Conservation (phyloP, 2,888 invertebrate species). For the Hypomecis punctinalis region DNA sequence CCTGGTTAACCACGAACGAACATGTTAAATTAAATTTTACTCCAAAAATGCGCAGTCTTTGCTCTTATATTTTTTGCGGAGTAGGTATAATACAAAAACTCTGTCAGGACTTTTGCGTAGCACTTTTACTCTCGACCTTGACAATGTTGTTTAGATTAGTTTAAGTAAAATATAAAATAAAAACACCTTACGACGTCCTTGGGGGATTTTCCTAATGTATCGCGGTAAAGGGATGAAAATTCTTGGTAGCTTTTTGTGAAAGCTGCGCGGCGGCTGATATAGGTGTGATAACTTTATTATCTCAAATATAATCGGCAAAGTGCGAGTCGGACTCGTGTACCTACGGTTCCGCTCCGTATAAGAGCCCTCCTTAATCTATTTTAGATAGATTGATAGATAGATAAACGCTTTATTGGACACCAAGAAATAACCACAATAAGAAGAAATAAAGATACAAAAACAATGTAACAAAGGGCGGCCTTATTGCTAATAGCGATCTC, state of each 20-base stretch:
- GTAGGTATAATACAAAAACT: background rate
- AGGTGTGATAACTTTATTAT: background rate
- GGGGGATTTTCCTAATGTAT: slow-evolving; percentile 8
- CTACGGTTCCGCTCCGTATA: too few relatives aligned
- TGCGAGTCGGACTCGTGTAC: too few relatives aligned
- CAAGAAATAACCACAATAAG: too few relatives aligned
- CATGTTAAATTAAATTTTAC: slow-evolving; percentile 5
- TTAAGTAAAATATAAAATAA: slow-evolving; percentile 15
- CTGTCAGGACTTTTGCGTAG: slow-evolving; percentile 9
- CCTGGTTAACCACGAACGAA: slow-evolving; percentile 35
- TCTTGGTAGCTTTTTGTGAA: background rate
- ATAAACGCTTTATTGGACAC: too few relatives aligned
- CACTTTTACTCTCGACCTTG: slow-evolving; percentile 3
- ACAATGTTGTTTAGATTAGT: slow-evolving; percentile 13
- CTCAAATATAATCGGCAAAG: too few relatives aligned
- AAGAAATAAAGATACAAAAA: too few relatives aligned
- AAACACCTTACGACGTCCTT: slow-evolving; percentile 33
- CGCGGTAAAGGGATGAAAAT: background rate
- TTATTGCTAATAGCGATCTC: too few relatives aligned
- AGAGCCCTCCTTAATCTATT: too few relatives aligned
- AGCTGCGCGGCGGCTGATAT: background rate
- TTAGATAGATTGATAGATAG: too few relatives aligned
- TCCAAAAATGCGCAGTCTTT: slow-evolving; percentile 10
- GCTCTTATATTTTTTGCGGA: background rate
- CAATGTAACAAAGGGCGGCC: too few relatives aligned